These are phyloP conservation scores for Thripadectes ignobilis DNA, from an alignment of 2,797 vertebrate species.

Conservation along the genomic window DNA sequence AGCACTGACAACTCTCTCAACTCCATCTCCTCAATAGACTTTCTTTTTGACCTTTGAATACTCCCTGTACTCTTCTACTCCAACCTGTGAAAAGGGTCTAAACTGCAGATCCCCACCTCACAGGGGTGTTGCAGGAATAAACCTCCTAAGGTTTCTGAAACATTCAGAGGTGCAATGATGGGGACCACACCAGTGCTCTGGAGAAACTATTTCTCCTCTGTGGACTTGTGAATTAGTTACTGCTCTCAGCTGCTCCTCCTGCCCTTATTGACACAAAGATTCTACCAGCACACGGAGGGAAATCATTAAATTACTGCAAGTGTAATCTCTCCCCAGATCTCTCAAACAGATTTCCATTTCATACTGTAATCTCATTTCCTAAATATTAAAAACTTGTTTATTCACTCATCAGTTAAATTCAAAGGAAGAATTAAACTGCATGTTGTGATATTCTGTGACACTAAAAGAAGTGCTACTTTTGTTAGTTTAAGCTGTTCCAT, in stretches of 20 bases:
- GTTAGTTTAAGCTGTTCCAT: background rate
- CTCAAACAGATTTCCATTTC: background rate
- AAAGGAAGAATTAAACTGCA: background rate
- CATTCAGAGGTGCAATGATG: background rate
- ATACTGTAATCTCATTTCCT: background rate
- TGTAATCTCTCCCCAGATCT: background rate
- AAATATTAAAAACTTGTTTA: background rate
- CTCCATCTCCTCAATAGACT: background rate
- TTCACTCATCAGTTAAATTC: background rate
- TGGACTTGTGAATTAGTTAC: background rate
- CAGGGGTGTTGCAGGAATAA: background rate
- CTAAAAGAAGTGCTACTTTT: background rate
- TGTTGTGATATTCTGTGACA: background rate
- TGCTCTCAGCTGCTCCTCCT: background rate
- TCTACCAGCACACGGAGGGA: background rate
- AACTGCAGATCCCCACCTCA: background rate
- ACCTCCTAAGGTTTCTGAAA: background rate
- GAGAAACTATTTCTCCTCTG: background rate
- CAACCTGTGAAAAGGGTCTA: rapidly evolving
- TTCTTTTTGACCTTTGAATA: background rate
- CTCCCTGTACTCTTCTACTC: background rate
- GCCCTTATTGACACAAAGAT: background rate
- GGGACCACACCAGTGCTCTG: background rate
- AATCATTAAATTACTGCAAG: background rate
- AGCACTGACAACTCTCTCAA: background rate